Evolutionary conservation across 2,888 invertebrate species (phyloP), one percentile per base, ranked within the genome.

Genomic region (Drosophila macrothrix): DNA sequence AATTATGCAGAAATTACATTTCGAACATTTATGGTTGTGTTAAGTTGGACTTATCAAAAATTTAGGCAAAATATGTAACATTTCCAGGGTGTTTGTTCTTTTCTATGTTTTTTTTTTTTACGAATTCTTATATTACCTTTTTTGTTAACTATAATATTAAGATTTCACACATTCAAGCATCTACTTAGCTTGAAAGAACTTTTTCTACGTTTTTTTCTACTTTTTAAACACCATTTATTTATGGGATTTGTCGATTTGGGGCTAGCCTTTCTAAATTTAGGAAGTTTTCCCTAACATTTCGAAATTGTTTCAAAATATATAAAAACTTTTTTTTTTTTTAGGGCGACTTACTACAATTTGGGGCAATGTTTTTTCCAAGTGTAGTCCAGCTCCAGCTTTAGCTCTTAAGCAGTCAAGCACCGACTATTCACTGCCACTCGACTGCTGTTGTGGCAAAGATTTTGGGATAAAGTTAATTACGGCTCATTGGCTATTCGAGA

Each of bases 381-480:
- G 46, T 46, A 46, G 19, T 41, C 41, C 43, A 60, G 53, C 41
- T 43, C 39, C 58, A 31, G 41, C 35, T 41, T 50, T 9, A 56
- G 62, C 62, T 73, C 53, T 69, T 43, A n/a, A 52, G 58, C 53
- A 66, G 59, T 75, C 56, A 60, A 37, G 28, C 58, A 69, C 63
- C 80, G 59, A 50, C 70, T 59, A 78, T 64, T 61, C 65, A 43
- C 50, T 50, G 61, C 65, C 54, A 78, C 56, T 68, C 53, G 50
- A 59, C 43, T 55, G 79, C 79, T 61, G 72, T 55, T 68, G 68
- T 75, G 75, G 90, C 86, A 84, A 91, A 91, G 92, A 91, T 92
- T 91, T 88, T 89, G 84, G 90, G 90, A 92, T 92, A 91, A 91
- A 92, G 88, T 91, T 91, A 91, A 91, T 91, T 91, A 91, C 88